A percentile compares a stretch with the other conserved stretches of the same genome.
phyloP scores from a whole-genome alignment of 1,140 invertebrate genomes.

The Drosophila kanapiae region DNA sequence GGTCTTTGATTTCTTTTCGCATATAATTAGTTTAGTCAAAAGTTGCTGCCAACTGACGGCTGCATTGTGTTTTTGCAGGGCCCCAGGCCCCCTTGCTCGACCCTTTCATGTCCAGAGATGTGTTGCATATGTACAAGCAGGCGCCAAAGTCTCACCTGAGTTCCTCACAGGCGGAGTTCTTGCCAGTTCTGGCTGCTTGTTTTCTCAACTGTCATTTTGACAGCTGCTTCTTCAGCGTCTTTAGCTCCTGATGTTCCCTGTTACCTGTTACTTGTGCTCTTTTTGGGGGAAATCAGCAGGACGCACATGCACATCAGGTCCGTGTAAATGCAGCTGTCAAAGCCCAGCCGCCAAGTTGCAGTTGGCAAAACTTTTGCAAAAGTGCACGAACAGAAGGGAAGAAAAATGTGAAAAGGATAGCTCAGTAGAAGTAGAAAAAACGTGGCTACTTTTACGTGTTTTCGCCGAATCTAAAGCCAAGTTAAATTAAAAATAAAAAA shows the following conservation, averaged over 20 bases:
- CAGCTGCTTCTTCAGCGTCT: slow-evolving; percentile 52
- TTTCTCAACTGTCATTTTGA: slow-evolving; percentile 80
- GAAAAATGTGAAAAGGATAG: slow-evolving; percentile 9
- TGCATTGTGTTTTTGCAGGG: slow-evolving; percentile 18
- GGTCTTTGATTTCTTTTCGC: slow-evolving; percentile 66
- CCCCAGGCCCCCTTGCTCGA: neutral
- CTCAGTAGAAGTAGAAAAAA: neutral
- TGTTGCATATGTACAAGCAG: slow-evolving; percentile 51
- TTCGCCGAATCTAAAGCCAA: neutral
- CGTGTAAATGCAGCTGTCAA: slow-evolving; percentile 70
- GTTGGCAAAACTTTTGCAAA: slow-evolving; percentile 25
- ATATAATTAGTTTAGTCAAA: slow-evolving; percentile 77
- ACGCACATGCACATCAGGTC: slow-evolving; percentile 13
- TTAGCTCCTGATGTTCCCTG: slow-evolving; percentile 23
- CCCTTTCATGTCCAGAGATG: slow-evolving; percentile 46
- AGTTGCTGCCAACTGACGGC: slow-evolving; percentile 45
- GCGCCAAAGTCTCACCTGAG: slow-evolving; percentile 59
- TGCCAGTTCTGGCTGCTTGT: slow-evolving; percentile 45
- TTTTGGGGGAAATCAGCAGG: slow-evolving; percentile 24
- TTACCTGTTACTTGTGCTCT: slow-evolving; percentile 25
- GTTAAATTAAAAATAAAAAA: neutral
- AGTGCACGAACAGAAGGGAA: slow-evolving; percentile 1
- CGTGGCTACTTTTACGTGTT: neutral
- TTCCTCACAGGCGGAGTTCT: slow-evolving; percentile 10
- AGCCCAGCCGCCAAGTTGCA: slow-evolving; percentile 60